Conservation (phyloP, 2,113 vertebrate species). For the Leptosomus discolor region DNA sequence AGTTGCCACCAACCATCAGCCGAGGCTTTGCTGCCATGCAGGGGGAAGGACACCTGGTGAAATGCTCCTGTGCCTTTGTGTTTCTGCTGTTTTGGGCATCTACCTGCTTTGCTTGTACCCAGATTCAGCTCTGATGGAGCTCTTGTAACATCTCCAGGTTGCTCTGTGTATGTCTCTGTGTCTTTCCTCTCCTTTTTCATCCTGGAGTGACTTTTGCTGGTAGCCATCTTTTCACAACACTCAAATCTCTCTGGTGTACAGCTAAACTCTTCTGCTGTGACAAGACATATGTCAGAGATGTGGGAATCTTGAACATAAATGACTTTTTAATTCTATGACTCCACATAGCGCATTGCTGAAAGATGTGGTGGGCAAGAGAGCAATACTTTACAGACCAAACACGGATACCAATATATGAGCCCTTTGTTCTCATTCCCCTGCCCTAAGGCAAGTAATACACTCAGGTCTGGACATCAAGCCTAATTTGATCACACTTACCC, state of each 20-base stretch:
- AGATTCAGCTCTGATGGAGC: neutral
- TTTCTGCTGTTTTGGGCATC: neutral
- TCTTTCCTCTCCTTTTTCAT: neutral
- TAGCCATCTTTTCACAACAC: neutral
- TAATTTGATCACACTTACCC: constrained; percentile 55
- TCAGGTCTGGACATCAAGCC: constrained; percentile 39
- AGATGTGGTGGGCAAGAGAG: neutral
- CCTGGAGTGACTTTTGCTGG: neutral
- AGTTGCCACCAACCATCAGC: neutral
- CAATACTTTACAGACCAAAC: constrained; percentile 26
- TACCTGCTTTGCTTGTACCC: neutral
- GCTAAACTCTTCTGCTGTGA: neutral
- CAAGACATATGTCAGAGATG: neutral
- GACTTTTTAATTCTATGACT: constrained; percentile 38
- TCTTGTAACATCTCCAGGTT: neutral
- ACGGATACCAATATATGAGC: constrained; percentile 1
- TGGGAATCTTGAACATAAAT: neutral
- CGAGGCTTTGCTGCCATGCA: neutral
- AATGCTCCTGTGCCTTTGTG: neutral
- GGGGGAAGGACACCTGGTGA: neutral
- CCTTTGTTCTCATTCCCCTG: constrained; percentile 36
- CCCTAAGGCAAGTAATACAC: constrained; percentile 47
- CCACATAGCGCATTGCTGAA: neutral
- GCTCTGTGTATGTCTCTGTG: neutral
- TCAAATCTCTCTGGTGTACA: neutral